Evolutionary conservation across 1,140 invertebrate species (phyloP), one percentile per base, ranked within the genome.

Genomic region (Hylaeus volcanicus): DNA sequence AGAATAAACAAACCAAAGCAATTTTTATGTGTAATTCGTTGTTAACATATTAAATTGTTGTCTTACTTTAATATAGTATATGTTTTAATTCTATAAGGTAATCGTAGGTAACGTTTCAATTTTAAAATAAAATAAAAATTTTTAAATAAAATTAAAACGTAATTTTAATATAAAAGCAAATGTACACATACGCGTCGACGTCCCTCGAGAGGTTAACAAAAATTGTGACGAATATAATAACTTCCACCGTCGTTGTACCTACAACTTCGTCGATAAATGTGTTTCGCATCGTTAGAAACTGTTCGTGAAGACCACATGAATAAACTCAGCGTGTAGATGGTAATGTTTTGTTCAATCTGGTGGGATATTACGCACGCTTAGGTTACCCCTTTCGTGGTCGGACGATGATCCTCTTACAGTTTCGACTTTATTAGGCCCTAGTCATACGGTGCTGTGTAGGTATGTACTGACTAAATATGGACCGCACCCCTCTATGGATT

Each of bases 361-460:
- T 39, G 72, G 68, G 68, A 85, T 80, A 85, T 85, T 84, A 80
- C 77, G 70, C 81, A 84, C 45, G 78, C 74, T 78, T 69, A 81
- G 70, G 68, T 87, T 81, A 78, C 61, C 73, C 60, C 43, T 78
- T 72, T 61, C 61, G 60, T 58, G 74, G 78, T 66, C 48, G 51
- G 39, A 58, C 77, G 74, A 87, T 87, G 82, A 87, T 87, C 86
- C 85, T 87, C 86, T 87, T 87, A 87, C 73, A 84, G 86, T 84
- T 87, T 86, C 78, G 82, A 87, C 85, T 87, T 87, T 79, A 87
- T 87, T 87, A 87, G 77, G 68, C 65, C 53, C 66, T 60, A 75
- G 83, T 74, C 68, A 76, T 66, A 71, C 73, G 78, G 81, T 58
- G 58, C 76, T 60, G 74, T 70, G 71, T n/a, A 58, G 58, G 74